Evolutionary conservation across 1,140 invertebrate genomes (phyloP).

Genomic region (Apis dorsata): DNA sequence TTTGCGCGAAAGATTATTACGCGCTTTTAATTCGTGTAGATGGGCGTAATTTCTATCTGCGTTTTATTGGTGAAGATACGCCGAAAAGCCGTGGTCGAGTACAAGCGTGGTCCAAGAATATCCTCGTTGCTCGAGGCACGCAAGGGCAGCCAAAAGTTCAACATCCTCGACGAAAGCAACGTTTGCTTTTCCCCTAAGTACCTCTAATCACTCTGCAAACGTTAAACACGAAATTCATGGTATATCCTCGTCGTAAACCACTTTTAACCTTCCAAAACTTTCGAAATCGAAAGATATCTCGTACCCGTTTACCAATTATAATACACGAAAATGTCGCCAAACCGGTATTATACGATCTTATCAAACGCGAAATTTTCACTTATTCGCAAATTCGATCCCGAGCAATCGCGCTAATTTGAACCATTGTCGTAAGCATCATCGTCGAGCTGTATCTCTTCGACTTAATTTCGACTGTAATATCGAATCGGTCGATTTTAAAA

Average conservation of each 20-base stretch:
- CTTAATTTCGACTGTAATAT: too few species aligned
- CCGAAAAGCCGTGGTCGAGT: neutral
- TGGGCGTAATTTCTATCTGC: neutral
- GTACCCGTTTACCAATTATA: neutral
- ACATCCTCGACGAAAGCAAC: slow-evolving; percentile 24
- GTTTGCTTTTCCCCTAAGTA: neutral
- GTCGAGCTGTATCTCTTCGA: too few species aligned
- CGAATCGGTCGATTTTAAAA: too few species aligned
- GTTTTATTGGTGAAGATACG: neutral
- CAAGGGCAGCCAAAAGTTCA: slow-evolving; percentile 44
- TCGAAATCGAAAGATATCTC: neutral
- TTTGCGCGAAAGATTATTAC: neutral
- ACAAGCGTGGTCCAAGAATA: slow-evolving; percentile 36
- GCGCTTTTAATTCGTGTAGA: neutral
- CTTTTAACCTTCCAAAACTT: rapidly evolving
- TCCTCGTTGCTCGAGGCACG: slow-evolving; percentile 1
- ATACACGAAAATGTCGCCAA: neutral
- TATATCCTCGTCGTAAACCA: neutral
- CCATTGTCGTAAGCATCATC: too few species aligned
- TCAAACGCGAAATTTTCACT: too few species aligned
- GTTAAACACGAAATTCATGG: neutral
- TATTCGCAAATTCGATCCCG: too few species aligned
- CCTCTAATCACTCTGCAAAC: neutral
- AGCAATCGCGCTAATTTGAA: too few species aligned
- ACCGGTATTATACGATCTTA: too few species aligned